Conservation (phyloP, 2,113 vertebrate genomes). For the Aegypius monachus region DNA sequence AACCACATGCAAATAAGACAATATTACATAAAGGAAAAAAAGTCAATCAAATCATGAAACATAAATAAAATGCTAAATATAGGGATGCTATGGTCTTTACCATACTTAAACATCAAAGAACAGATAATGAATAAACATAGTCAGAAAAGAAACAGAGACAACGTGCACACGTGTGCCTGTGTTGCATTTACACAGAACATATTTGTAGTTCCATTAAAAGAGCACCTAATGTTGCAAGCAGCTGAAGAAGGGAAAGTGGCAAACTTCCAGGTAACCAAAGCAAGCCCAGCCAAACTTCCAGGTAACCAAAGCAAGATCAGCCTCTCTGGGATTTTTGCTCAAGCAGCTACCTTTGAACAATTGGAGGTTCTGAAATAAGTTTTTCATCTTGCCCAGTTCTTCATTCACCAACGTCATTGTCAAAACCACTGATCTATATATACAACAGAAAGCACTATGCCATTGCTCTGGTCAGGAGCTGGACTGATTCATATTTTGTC, state of each 20-base stretch:
- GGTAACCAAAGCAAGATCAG: background rate
- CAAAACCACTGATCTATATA: background rate
- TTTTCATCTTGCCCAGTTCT: background rate
- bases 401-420: background rate
- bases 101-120: background rate
- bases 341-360: background rate
- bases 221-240: background rate
- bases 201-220: background rate
- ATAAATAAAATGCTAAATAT: background rate
- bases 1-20: background rate
- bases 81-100: background rate
- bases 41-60: background rate
- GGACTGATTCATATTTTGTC: background rate
- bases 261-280: background rate
- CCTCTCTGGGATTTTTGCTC: background rate
- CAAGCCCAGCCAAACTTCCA: background rate
- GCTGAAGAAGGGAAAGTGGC: background rate
- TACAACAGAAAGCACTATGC: background rate
- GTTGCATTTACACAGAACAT: rapidly evolving
- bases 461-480: background rate
- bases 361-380: background rate
- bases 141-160: background rate
- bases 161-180: rapidly evolving
- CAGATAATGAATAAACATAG: background rate
- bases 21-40: background rate